Evolutionary conservation across 35 echinoderm and acorn worm genomes (phyloP), one percentile per base, ranked within the genome.

Genomic region (Holothuria glaberrima): DNA sequence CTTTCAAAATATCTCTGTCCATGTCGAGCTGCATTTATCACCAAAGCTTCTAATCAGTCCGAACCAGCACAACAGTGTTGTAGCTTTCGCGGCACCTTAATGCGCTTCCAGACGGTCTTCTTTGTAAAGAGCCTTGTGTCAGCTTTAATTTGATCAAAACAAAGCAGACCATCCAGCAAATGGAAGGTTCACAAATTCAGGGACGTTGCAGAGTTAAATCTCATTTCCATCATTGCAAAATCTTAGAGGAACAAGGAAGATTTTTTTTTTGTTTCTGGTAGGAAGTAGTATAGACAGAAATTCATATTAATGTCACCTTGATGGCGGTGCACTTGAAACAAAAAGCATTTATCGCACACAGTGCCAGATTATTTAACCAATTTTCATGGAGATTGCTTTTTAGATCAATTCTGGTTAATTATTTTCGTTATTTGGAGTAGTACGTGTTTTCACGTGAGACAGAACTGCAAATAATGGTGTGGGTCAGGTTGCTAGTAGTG

Each of bases 101-200:
- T 61, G 56, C 57, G 80, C 31, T 84, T 84, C 61, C 80, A 59
- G 56, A 63, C 79, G 12, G 34, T 78, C 74, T 82, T 82, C 48
- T 56, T 56, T 50, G 79, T 59, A 60, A 82, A 56, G 79, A 82
- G 79, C 24, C 57, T 60, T 29, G 79, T 60, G 79, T 82, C 79
- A 60, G 41, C 79, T 84, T 35, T 61, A 84, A 84, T 84, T 84
- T 84, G 80, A 84, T 84, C 80, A 84, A 63, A 84, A 84, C 80
- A 84, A 63, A 63, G 56, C 79, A 82, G 44, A 60, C 79, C 44
- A 84, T 31, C 22, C 54, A 21, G 56, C 58, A 61, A 84, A 84
- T 84, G 80, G 80, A 84, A 58, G 30, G 52, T 84, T 57, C 59
- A 84, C 52, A 63, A 63, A 84, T 84, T 84, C 80, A 84, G 80